Evolutionary conservation across 2,797 vertebrate genomes (phyloP).

Genomic region (Microctenopoma steveboyesi): DNA sequence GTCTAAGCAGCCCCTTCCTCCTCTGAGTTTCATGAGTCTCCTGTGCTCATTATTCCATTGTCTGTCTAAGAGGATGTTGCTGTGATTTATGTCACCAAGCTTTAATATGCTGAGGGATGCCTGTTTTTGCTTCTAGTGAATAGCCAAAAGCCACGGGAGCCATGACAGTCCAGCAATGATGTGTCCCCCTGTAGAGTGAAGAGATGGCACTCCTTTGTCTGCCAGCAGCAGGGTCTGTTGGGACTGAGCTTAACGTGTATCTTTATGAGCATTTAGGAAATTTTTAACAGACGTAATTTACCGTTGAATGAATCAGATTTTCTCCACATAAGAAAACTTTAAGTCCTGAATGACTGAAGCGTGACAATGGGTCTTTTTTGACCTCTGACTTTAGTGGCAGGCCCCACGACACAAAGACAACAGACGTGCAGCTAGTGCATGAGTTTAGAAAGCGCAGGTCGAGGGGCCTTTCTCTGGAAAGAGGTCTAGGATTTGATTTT

Average conservation of each 20-base stretch:
- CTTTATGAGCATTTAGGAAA: slow-evolving; percentile 62
- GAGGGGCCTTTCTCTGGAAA: slow-evolving; percentile 58
- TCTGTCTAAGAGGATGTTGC: slow-evolving; percentile 72
- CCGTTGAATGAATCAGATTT: slow-evolving; percentile 40
- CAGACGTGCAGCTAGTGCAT: too few species aligned
- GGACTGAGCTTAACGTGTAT: slow-evolving; percentile 31
- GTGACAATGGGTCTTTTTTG: slow-evolving; percentile 41
- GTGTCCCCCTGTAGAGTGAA: slow-evolving; percentile 54
- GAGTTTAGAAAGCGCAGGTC: too few species aligned
- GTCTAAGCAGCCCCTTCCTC: slow-evolving; percentile 45
- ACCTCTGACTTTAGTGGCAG: slow-evolving; percentile 55
- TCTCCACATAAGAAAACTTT: slow-evolving; percentile 9
- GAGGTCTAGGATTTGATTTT: slow-evolving; percentile 63
- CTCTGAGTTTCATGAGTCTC: slow-evolving; percentile 65
- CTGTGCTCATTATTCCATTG: slow-evolving; percentile 68
- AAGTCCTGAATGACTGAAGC: slow-evolving; percentile 4
- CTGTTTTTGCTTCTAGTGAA: slow-evolving; percentile 62
- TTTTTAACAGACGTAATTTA: slow-evolving; percentile 53
- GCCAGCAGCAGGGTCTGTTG: slow-evolving; percentile 42
- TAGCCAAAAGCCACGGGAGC: slow-evolving; percentile 66
- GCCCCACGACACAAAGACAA: slow-evolving; percentile 2
- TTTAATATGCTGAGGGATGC: slow-evolving; percentile 73
- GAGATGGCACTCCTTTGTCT: slow-evolving; percentile 63
- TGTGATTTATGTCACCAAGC: slow-evolving; percentile 73
- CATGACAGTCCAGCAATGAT: slow-evolving; percentile 61